Evolutionary conservation across 1,140 invertebrate genomes (phyloP).

Genomic region (Calycopis cecrops): DNA sequence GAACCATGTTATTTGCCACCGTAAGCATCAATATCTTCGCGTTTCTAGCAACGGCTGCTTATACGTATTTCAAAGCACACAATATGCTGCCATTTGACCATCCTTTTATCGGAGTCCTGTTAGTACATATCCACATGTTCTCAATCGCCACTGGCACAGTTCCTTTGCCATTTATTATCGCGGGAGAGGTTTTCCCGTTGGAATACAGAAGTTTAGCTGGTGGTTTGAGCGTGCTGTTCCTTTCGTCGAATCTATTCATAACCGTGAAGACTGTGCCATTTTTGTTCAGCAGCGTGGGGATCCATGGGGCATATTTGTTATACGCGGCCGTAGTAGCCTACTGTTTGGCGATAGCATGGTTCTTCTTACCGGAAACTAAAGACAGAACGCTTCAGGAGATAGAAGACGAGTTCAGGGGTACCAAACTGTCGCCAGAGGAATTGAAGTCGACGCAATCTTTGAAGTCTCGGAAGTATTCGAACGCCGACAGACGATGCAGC

Average conservation of each 20-base stretch:
- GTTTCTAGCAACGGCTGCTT: constrained; percentile 36
- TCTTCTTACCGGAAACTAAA: constrained; percentile 43
- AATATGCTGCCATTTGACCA: constrained; percentile 38
- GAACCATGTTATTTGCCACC: constrained; percentile 41
- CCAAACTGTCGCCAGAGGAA: constrained; percentile 27
- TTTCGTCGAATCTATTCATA: constrained; percentile 38
- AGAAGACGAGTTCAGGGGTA: constrained; percentile 42
- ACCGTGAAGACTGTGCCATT: constrained; percentile 42
- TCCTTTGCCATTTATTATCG: constrained; percentile 46
- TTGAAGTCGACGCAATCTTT: constrained; percentile 32
- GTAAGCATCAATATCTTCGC: constrained; percentile 33
- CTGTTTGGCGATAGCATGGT: constrained; percentile 29
- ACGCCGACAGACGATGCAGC: constrained; percentile 49
- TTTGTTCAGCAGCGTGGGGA: constrained; percentile 33
- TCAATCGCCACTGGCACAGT: constrained; percentile 47
- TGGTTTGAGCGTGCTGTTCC: constrained; percentile 38
- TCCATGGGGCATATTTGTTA: constrained; percentile 39
- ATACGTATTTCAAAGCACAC: constrained; percentile 35
- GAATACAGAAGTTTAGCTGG: constrained; percentile 47
- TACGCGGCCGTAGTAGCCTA: constrained; percentile 31
- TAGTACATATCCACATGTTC: constrained; percentile 46
- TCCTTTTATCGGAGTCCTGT: constrained; percentile 34
- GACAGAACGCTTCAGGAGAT: constrained; percentile 44
- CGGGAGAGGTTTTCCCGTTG: constrained; percentile 50
- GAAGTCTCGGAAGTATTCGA: constrained; percentile 37